These are phyloP conservation scores for Phoronis australis DNA, from an alignment of 2,888 invertebrate species.

Conservation along the genomic window DNA sequence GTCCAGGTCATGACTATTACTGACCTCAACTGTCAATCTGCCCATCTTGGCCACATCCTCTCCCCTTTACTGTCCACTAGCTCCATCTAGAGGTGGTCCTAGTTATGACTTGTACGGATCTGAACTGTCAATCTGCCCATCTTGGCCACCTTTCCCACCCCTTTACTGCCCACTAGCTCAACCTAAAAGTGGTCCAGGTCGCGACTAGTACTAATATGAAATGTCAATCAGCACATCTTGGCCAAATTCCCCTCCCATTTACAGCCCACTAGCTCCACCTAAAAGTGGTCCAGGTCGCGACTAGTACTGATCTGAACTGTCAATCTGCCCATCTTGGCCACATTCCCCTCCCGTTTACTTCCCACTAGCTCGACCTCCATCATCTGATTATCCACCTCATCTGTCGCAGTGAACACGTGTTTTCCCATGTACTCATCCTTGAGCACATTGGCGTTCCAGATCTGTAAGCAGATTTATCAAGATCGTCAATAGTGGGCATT, in stretches of 20 bases:
- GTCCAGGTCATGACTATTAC: too few relatives aligned
- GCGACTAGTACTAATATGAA: too few relatives aligned
- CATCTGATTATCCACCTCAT: constrained; percentile 25
- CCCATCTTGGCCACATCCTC: too few relatives aligned
- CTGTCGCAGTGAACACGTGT: constrained; percentile 30
- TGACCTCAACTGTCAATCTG: too few relatives aligned
- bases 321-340: constrained; percentile 36
- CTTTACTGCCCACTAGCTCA: constrained; percentile 35
- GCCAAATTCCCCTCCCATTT: too few relatives aligned
- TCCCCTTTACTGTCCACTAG: too few relatives aligned
- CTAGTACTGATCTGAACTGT: constrained; percentile 39
- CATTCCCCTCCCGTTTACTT: constrained; percentile 31
- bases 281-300: constrained; percentile 35
- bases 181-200: too few relatives aligned
- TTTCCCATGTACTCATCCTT: constrained; percentile 52
- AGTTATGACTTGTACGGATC: constrained; percentile 37
- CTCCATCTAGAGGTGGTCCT: too few relatives aligned
- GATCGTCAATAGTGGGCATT: too few relatives aligned
- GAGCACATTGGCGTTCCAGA: constrained; percentile 52
- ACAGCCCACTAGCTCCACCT: too few relatives aligned
- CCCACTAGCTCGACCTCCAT: constrained; percentile 38
- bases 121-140: constrained; percentile 40
- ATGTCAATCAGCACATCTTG: too few relatives aligned
- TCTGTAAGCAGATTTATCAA: constrained; percentile 26
- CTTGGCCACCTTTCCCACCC: constrained; percentile 27